Base-by-base conservation (phyloP, 2,888 invertebrate genomes). In the Blastobasis adustella region DNA sequence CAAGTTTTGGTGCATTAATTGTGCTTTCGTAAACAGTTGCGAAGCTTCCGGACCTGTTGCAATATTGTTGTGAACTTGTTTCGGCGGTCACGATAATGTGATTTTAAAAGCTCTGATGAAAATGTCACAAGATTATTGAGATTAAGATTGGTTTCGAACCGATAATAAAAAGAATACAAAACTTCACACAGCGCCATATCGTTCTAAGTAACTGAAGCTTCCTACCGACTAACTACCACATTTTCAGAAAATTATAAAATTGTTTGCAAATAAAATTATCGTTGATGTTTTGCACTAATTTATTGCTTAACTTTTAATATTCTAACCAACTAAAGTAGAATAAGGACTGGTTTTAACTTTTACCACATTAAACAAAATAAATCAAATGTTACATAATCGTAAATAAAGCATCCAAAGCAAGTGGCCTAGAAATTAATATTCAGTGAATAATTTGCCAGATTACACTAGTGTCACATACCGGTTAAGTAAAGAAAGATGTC, bases 401-500 rank as follows among this genome's bases (percentile, higher is more conserved):
- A 70, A 71, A 70, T 67, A 67, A 67, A 67, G 64, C 61, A 37
- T 59, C 60, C 55, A 61, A 66, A 67, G 23, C 67, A 58, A 69
- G 65, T 76, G 82, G 76, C 82, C 82, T 74, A 84, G 66, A 80
- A 81, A 81, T 80, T 77, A 75, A 66, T 67, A 81, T 76, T 71
- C 73, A 67, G 67, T 74, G 67, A 73, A 79, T 77, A 77, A 74
- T 73, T 76, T 74, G 68, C 60, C 60, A 63, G 23, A 23, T 23
- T 23, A 23, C 64, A 66, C 66, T 64, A 62, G 67, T 69, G 76
- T 76, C 75, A 73, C 65, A 63, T 65, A 63, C 67, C 62, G 59
- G 73, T 81, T 76, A 76, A 77, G 80, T 81, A 75, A 79, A 79
- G 79, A 75, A 79, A 79, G 79, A 76, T 71, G 78, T 76, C 73